Evolutionary conservation across 2,797 vertebrate genomes (phyloP), one percentile per base, ranked within the genome.

Genomic region (Pantherophis alleghaniensis): DNA sequence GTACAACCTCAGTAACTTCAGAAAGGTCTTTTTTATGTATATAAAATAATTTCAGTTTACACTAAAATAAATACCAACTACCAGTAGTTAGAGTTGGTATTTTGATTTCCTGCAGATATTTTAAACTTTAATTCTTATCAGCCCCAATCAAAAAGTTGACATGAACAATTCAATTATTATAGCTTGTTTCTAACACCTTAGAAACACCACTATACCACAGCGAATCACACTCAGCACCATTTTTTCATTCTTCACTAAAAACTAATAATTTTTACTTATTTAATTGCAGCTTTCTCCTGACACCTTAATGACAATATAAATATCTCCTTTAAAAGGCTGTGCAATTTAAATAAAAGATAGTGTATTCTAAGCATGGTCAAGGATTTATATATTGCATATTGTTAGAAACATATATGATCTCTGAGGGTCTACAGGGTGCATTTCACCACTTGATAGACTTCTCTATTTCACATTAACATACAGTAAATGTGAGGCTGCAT

Each of bases 391-490:
- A 94, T 88, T 24, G 94, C 7, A 90, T 91, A 28, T 90, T 0
- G 0, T 94, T 93, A 94, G 89, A 95, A 95, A 93, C 20, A 93
- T 91, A 92, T 94, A 74, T 92, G 87, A 89, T 94, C 93, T 94
- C 96, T 94, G 59, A 61, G 56, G 95, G 91, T 95, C 95, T 95
- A 96, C 69, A 63, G 90, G 53, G 14, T 95, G 92, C 94, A 94
- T 95, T 96, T 97, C 93, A 74, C 93, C 90, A 94, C 91, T 93
- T 92, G 94, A 93, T 95, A 93, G 93, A 92, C 91, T 93, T 90
- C 51, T 96, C 91, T 96, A 96, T 97, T 96, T 96, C 42, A 92
- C 89, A 95, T 94, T 95, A 96, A 94, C 83, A 37, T 6, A 69
- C 2, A 69, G 63, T 32, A 56, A 51, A 51, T 51, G 47, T 7